Base-by-base conservation (phyloP, 2,113 vertebrate species). In the Gyps fulvus region DNA sequence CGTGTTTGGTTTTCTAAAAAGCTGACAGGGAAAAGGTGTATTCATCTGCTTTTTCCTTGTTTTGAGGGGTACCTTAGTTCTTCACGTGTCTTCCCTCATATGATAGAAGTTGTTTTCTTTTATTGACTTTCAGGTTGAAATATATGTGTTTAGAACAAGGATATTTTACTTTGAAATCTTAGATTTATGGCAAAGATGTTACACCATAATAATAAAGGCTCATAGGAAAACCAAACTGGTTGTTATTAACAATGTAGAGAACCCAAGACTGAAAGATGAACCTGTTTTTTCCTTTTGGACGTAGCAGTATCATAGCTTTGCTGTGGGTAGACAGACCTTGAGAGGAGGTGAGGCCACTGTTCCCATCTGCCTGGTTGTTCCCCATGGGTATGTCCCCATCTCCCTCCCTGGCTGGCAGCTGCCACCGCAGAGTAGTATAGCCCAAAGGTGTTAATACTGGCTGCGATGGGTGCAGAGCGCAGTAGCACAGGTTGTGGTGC, bases 331-430 rank as follows among this genome's bases (percentile, higher is more conserved):
- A 45, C 31, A 52, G n/a, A 78, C 12, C 34, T 20, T 8, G 65
- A 25, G 76, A n/a, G 43, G 38, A 19, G 63, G 16, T 40, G 25
- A 52, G 52, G 23, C 38, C 7, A 1, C 36, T 23, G 16, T 34
- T 79, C 17, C 52, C 27, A 1, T 23, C 65, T 57, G 42, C 26
- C 36, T 65, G 74, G n/a, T 42, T 7, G 8, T 36, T 78, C 7
- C 42, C n/a, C 0, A 0, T 10, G 50, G 50, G 2, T 34, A 3
- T 38, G 38, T 63, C 25, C 36, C n/a, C 14, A 6, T 54, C 23
- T 86, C 40, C 31, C 49, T 87, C 43, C 38, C 49, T 40, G 52
- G 20, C 38, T 83, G 70, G 61, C 74, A 43, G 31, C 62, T 63
- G 63, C 61, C 62, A 10, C 31, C 5, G 4, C n/a, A 25, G 29